Percentiles rank a stretch among this genome's conserved stretches.
phyloP scores from a whole-genome alignment of 2,797 vertebrate genomes.

The Telmatherina bonti region DNA sequence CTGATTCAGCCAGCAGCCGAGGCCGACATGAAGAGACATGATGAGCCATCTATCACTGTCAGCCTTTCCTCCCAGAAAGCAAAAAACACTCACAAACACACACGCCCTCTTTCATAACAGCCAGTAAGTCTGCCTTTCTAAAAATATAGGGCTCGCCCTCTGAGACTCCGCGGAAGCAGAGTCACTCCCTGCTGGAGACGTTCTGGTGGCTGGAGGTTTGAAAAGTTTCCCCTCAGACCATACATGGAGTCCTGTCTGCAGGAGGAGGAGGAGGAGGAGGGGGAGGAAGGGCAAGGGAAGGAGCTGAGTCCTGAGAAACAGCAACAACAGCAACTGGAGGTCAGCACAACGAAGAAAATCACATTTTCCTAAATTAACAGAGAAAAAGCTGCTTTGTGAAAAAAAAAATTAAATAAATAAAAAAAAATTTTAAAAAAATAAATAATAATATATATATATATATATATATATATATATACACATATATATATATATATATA shows the following conservation, averaged over 20 bases:
- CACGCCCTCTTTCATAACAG: constrained; percentile 44
- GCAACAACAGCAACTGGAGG: not conserved
- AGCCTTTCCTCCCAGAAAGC: constrained; percentile 10
- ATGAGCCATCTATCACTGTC: constrained; percentile 51
- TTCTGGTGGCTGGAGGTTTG: constrained; percentile 55
- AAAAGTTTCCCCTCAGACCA: constrained; percentile 61
- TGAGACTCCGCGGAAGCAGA: constrained; percentile 42
- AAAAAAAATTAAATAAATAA: too few relatives aligned
- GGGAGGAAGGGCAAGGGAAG: constrained; percentile 34
- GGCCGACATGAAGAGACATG: constrained; percentile 55
- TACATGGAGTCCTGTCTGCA: constrained; percentile 58
- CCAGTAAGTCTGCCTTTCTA: constrained; percentile 55
- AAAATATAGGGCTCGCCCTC: constrained; percentile 62
- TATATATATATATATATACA: too few relatives aligned
- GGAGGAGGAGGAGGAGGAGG: constrained; percentile 41
- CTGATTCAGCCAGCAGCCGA: constrained; percentile 20
- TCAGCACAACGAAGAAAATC: not conserved
- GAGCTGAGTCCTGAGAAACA: constrained; percentile 39
- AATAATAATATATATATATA: too few relatives aligned
- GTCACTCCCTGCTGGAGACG: constrained; percentile 61
- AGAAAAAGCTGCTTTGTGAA: not conserved
- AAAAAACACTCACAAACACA: constrained; percentile 27
- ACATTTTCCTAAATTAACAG: not conserved
- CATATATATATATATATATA: too few relatives aligned
- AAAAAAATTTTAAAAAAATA: too few relatives aligned